phyloP scores from a whole-genome alignment of 2,113 vertebrate species.

The Varanus salvator region DNA sequence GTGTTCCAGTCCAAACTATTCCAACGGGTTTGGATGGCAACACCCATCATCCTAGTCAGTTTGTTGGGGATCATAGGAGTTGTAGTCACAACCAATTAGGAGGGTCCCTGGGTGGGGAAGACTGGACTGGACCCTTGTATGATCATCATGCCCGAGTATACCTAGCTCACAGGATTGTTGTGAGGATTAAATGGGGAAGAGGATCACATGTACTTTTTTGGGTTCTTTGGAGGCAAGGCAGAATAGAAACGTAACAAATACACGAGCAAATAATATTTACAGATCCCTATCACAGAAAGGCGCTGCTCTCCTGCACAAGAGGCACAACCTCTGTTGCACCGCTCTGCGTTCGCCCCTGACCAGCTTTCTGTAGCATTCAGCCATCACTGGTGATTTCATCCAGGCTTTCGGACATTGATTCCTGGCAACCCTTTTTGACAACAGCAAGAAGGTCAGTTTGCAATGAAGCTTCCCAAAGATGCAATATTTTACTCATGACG shows the following conservation, averaged over 20 bases:
- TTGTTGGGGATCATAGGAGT: too few relatives aligned
- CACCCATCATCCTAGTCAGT: too few relatives aligned
- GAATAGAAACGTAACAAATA: too few relatives aligned
- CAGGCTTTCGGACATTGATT: not conserved
- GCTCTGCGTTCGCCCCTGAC: not conserved
- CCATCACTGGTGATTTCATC: not conserved
- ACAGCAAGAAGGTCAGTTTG: rapidly evolving
- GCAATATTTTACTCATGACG: constrained; percentile 3
- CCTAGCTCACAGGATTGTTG: too few relatives aligned
- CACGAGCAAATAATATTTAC: too few relatives aligned
- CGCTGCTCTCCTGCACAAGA: not conserved
- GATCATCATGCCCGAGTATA: not conserved
- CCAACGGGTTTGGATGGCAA: too few relatives aligned
- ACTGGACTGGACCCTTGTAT: too few relatives aligned
- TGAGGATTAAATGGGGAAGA: not conserved
- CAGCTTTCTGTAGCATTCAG: not conserved
- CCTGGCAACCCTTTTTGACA: not conserved
- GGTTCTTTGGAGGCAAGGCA: too few relatives aligned
- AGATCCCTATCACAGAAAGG: not conserved
- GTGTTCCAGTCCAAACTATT: too few relatives aligned
- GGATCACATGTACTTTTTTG: too few relatives aligned
- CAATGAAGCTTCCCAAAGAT: not conserved
- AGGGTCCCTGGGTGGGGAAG: too few relatives aligned
- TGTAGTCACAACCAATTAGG: too few relatives aligned
- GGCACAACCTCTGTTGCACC: not conserved